phyloP scores from a whole-genome alignment of 2,113 vertebrate species.

The Peucedramus taeniatus region DNA sequence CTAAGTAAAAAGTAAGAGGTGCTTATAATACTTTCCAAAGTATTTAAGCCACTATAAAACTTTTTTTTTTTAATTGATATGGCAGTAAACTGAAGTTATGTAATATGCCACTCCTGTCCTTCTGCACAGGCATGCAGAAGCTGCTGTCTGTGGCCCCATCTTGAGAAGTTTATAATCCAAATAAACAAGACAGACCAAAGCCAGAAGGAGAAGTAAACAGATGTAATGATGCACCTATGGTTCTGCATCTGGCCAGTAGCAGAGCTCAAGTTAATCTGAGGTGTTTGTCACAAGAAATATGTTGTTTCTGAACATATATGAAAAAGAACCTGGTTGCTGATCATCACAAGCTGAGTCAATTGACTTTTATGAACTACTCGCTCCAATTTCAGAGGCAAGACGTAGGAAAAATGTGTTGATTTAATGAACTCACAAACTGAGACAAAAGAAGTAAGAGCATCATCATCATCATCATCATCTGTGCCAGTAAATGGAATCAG shows the following conservation, averaged over 20 bases:
- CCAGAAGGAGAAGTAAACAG: background rate
- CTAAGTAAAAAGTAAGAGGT: background rate
- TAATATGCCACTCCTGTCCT: background rate
- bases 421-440: background rate
- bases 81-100: background rate
- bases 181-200: background rate
- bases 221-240: background rate
- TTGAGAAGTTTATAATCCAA: background rate
- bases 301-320: too few relatives aligned
- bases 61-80: background rate
- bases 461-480: rapidly evolving
- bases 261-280: background rate
- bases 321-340: background rate
- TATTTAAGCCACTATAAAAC: background rate
- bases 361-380: background rate
- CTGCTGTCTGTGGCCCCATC: background rate
- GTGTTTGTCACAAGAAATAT: background rate
- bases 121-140: background rate
- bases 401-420: background rate
- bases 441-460: background rate
- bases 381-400: background rate
- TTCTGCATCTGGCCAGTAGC: background rate
- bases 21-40: background rate
- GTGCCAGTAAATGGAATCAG: background rate
- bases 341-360: background rate